Evolutionary conservation across 2,888 invertebrate genomes (phyloP), one percentile per base, ranked within the genome.

Genomic region (Amblyjoppa proteus): DNA sequence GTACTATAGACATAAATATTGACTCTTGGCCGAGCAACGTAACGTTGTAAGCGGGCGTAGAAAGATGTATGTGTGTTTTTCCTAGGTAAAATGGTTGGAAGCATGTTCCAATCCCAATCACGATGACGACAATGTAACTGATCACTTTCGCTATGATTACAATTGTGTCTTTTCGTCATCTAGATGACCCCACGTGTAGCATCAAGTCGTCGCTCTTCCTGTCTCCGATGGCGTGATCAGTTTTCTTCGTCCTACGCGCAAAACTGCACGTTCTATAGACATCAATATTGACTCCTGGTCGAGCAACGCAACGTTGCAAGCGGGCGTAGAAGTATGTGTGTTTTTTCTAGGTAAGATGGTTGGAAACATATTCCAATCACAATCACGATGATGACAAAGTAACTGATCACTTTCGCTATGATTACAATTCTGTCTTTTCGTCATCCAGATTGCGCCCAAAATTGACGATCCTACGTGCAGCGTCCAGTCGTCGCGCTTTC

Each of bases 241-340:
- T 49, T 77, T 70, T 49, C 66, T 16, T 28, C 3, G 20, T 66
- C 61, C 61, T 56, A 51, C 58, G 79, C 34, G 11, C 20, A 1
- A 66, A 68, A 73, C 83, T 73, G 61, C 16, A 20, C 34, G 34
- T 13, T 0, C 1, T 34, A 34, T 34, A 34, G 34, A 34, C 53
- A 20, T 6, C 5, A 53, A 20, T 53, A 53, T 53, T 53, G 53
- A 53, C 3, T 20, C 20, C 7, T 20, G 53, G 0, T 20, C 20
- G 20, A 6, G 53, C 9, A 53, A 9, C 7, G 6, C 0, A 53
- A 20, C 20, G 5, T 53, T 20, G 7, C 20, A 53, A 20, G 20
- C 7, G 20, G 56, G 20, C 7, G 20, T 11, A 9, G 20, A 3
- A 20, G 6, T 20, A 9, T 1, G 16, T 5, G 3, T 51, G 51